Percentiles rank a stretch among this genome's conserved stretches.
phyloP scores from a whole-genome alignment of 2,113 vertebrate genomes.

The Nerophis ophidion region DNA sequence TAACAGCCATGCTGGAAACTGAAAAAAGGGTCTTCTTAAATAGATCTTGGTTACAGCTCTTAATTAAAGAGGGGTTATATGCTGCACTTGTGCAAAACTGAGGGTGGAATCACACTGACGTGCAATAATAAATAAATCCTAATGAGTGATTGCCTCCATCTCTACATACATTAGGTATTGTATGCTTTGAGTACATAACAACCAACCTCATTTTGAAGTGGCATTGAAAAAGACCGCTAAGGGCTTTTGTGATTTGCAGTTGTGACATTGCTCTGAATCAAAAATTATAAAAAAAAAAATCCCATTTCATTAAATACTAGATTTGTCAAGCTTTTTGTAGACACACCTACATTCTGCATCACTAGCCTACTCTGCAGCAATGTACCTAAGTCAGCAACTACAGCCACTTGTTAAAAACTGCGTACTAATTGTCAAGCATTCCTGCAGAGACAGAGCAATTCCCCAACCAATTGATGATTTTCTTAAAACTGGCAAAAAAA shows the following conservation, averaged over 20 bases:
- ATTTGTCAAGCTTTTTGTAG: constrained; percentile 48
- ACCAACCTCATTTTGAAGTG: constrained; percentile 63
- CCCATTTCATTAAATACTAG: constrained; percentile 71
- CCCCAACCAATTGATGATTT: not conserved
- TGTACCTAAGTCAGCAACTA: constrained; percentile 63
- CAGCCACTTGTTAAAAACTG: constrained; percentile 54
- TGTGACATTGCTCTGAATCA: constrained; percentile 67
- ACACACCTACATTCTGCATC: constrained; percentile 16
- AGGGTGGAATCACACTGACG: not conserved
- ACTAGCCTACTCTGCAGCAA: constrained; percentile 36
- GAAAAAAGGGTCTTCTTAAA: not conserved
- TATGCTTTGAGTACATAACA: constrained; percentile 63
- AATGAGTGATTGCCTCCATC: constrained; percentile 4
- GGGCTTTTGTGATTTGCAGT: constrained; percentile 71
- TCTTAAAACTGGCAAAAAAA: not conserved
- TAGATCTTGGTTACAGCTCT: not conserved
- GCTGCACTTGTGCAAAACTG: not conserved
- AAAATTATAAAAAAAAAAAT: constrained; percentile 76
- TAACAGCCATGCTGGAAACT: not conserved
- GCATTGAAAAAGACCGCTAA: constrained; percentile 65
- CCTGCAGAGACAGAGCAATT: constrained; percentile 12
- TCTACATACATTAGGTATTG: constrained; percentile 45
- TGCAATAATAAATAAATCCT: not conserved
- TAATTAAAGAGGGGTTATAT: not conserved
- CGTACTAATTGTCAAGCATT: constrained; percentile 44